Percentiles rank a stretch among this genome's conserved stretches.
phyloP scores from a whole-genome alignment of 1,140 invertebrate species.

The Trichomalopsis sarcophagae region DNA sequence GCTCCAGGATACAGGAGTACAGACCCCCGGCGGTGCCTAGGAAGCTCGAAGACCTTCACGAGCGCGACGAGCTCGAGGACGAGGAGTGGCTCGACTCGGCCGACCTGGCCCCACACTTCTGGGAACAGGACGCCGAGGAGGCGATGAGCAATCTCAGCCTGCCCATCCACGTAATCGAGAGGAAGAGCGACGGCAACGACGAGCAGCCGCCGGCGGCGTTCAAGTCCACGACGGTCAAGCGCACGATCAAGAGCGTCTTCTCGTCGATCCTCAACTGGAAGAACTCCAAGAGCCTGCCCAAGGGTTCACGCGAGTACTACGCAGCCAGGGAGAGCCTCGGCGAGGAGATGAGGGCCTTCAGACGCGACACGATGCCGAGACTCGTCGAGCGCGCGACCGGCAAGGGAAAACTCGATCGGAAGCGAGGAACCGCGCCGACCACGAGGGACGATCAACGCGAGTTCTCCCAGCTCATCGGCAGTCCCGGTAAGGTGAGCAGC shows the following conservation, averaged over 20 bases:
- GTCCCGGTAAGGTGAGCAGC: too few species aligned
- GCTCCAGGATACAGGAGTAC: neutral
- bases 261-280: slow-evolving; percentile 45
- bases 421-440: neutral
- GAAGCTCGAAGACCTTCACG: slow-evolving; percentile 9
- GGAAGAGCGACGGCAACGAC: neutral
- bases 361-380: slow-evolving; percentile 47
- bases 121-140: too few species aligned
- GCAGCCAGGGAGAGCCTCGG: slow-evolving; percentile 44
- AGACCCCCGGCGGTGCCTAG: neutral
- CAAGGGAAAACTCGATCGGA: neutral
- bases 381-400: slow-evolving; percentile 13
- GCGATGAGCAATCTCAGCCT: neutral
- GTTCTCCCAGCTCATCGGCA: slow-evolving; percentile 20
- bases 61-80: neutral
- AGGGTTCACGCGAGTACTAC: slow-evolving; percentile 45
- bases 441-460: neutral
- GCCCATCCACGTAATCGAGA: neutral
- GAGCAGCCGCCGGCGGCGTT: neutral
- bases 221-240: neutral
- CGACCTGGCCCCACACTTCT: neutral
- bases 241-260: slow-evolving; percentile 51
- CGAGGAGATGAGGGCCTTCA: slow-evolving; percentile 50
- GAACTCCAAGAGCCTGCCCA: slow-evolving; percentile 16
- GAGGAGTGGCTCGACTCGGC: slow-evolving; percentile 4